Evolutionary conservation across 1,140 invertebrate species (phyloP), one percentile per base, ranked within the genome.

Genomic region (Hycleus phaleratus): DNA sequence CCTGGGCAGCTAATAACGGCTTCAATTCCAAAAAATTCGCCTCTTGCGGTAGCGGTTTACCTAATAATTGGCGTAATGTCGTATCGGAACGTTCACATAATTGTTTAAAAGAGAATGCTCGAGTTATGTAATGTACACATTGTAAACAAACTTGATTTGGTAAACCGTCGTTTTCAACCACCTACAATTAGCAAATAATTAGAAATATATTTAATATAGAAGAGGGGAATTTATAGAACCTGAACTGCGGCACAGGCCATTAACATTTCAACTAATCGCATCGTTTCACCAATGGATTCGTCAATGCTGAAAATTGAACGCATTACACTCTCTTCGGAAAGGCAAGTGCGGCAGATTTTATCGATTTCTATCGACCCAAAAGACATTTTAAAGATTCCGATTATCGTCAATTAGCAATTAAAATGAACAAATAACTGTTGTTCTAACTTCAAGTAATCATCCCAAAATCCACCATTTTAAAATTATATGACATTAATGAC

Each of bases 101-200:
- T 53, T 73, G 66, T 63, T 74, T 75, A 59, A 77, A 77, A 8
- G 69, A 68, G 56, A 71, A 77, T 18, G 73, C 66, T 45, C 66
- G 66, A 38, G 71, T 70, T 3, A 77, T 71, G 43, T 73, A 69
- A 38, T 71, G 61, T 26, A 73, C 66, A 62, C 76, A 77, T 56
- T 73, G 65, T 24, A 68, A 50, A 62, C 76, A 77, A 9, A 77
- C 68, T 58, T 73, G 64, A 10, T 62, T 60, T 6, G 76, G 76
- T 49, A 77, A 65, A 3, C 73, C 73, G 64, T 77, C 76, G 45
- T 68, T 68, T 66, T 73, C 70, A 26, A 62, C 47, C 6, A 76
- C 65, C 74, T 76, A 50, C 58, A 58, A 68, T 64, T 49, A 18
- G 1, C 62, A 52, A 47, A 24, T 11, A 52, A 55, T 46, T 38